Base-by-base conservation (phyloP, 2,888 invertebrate species). In the Linnaemya vulpina region DNA sequence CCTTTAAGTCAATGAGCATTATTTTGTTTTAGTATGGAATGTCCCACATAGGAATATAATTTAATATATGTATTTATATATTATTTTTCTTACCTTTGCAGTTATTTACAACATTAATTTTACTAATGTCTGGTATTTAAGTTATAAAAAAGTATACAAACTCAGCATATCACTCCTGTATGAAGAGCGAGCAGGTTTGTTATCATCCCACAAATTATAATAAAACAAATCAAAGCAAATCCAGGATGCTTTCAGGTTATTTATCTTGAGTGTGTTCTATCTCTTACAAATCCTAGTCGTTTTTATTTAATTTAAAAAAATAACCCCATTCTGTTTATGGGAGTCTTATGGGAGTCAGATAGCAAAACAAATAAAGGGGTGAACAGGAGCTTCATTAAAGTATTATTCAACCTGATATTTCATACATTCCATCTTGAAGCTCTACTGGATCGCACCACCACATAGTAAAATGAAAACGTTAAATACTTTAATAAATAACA, bases 41-140 rank as follows among this genome's bases (percentile, higher is more conserved):
- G 7, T 2, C 62, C 49, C 58, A 73, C 67, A 60, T 67, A 15
- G 4, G n/a, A 81, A 74, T 84, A 70, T 74, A 58, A 70, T 77
- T 73, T 78, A 22, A 58, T 67, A 25, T 58, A 46, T 60, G 35
- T 83, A 17, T 53, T 30, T 58, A 30, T 30, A 30, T 30, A 30
- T 78, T 62, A 10, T 63, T 65, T 62, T 30, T 62, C 22, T 67
- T 58, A 82, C 70, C 63, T 73, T 49, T 38, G 43, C 70, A 68
- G 68, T 81, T 74, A 74, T 82, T 85, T 74, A 74, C 78, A 78
- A 70, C 70, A 78, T 85, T 81, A 81, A 78, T 74, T 80, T 46
- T 65, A 58, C 43, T 58, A 51, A 67, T 70, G 75, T 58, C 46
- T 73, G 35, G 11, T 55, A 20, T 30, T n/a, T 58, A 35, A n/a